These are phyloP conservation scores for Drosophila hydei DNA, from an alignment of 1,140 invertebrate species.

Conservation along the genomic window DNA sequence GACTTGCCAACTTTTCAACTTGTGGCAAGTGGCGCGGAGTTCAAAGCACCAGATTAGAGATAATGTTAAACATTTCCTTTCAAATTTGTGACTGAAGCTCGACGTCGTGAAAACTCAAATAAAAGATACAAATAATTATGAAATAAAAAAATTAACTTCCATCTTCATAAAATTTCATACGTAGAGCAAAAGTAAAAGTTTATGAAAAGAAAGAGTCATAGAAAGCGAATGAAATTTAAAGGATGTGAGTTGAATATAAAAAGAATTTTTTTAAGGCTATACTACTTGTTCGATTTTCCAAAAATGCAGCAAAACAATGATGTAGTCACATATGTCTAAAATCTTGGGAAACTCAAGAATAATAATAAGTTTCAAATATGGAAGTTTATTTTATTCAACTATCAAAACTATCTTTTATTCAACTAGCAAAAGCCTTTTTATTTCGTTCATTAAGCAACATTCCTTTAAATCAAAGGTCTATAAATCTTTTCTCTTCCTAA, in stretches of 20 bases:
- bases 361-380: no score
- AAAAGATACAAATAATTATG: slow-evolving; percentile 36
- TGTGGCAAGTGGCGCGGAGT: slow-evolving; percentile 73
- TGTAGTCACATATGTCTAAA: neutral
- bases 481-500: neutral
- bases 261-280: no score
- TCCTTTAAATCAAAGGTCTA: neutral
- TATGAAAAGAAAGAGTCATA: slow-evolving; percentile 15
- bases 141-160: slow-evolving; percentile 28
- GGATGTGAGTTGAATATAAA: neutral
- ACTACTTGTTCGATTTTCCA: no score
- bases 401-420: no score
- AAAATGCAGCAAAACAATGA: neutral
- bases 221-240: neutral
- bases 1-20: slow-evolving; percentile 67
- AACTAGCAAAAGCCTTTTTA: no score
- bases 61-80: slow-evolving; percentile 79
- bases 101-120: slow-evolving; percentile 14
- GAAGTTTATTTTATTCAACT: no score
- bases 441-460: no score
- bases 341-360: no score
- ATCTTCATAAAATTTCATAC: slow-evolving; percentile 21
- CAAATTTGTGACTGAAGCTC: slow-evolving; percentile 56
- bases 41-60: slow-evolving; percentile 78
- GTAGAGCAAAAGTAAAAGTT: slow-evolving; percentile 26